phyloP scores from a whole-genome alignment of 2,113 vertebrate genomes.

The Glaucidium brasilianum region DNA sequence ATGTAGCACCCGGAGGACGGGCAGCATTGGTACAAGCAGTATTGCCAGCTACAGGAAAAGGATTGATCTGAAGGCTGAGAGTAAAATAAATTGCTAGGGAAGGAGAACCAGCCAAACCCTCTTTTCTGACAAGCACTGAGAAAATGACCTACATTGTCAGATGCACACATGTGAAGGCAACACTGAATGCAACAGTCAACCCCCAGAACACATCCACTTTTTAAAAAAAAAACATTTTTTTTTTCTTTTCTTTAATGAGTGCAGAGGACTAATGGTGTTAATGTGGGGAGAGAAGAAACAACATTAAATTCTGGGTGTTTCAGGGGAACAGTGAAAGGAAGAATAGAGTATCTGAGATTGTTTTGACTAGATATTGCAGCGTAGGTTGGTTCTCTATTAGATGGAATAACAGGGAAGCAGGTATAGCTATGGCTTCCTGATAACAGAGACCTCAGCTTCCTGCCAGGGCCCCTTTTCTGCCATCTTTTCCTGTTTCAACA shows the following conservation, averaged over 20 bases:
- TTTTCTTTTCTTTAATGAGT: background rate
- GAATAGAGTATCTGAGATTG: background rate
- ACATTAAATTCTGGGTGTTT: background rate
- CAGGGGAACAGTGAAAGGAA: background rate
- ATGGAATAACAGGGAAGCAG: background rate
- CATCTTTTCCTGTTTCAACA: background rate
- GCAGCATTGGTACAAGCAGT: background rate
- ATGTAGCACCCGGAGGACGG: background rate
- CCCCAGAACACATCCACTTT: background rate
- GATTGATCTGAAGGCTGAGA: background rate
- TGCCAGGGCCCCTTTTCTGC: background rate
- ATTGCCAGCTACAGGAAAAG: background rate
- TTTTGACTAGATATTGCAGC: background rate
- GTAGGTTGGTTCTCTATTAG: background rate
- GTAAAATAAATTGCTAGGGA: background rate
- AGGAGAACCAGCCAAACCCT: background rate
- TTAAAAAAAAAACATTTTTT: background rate
- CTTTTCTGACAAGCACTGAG: background rate
- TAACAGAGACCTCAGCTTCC: background rate
- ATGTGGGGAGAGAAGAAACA: background rate
- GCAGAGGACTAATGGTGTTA: background rate
- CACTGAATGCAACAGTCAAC: background rate
- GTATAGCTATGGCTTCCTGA: background rate
- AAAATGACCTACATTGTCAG: background rate
- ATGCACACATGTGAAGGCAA: background rate